Conservation (phyloP, 2,113 vertebrate genomes). For the Chloroceryle aenea region DNA sequence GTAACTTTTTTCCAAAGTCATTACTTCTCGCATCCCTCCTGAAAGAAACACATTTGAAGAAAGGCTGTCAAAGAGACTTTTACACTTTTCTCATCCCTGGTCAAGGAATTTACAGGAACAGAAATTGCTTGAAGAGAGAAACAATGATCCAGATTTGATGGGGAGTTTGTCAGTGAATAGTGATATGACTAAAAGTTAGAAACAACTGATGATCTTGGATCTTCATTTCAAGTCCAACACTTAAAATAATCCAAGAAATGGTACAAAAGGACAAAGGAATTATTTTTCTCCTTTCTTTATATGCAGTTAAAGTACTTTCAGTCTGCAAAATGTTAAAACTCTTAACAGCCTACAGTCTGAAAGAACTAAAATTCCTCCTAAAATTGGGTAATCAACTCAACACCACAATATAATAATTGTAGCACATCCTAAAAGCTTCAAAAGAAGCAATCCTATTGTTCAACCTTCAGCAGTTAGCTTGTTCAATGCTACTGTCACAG, state of each 20-base stretch:
- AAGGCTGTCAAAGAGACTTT: background rate
- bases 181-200: background rate
- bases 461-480: background rate
- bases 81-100: background rate
- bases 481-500: background rate
- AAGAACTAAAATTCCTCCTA: background rate
- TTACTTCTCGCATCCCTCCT: background rate
- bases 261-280: background rate
- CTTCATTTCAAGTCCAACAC: background rate
- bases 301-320: background rate
- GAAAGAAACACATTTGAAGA: background rate
- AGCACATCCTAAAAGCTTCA: background rate
- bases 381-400: background rate
- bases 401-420: background rate
- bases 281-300: background rate
- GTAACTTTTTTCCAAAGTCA: background rate
- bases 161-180: background rate
- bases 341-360: background rate
- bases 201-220: background rate
- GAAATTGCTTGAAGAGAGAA: background rate
- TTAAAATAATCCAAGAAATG: background rate
- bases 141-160: background rate
- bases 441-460: background rate
- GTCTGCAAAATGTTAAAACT: background rate
- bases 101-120: background rate